Conservation (phyloP, 2,113 vertebrate species). For the Zeus faber region DNA sequence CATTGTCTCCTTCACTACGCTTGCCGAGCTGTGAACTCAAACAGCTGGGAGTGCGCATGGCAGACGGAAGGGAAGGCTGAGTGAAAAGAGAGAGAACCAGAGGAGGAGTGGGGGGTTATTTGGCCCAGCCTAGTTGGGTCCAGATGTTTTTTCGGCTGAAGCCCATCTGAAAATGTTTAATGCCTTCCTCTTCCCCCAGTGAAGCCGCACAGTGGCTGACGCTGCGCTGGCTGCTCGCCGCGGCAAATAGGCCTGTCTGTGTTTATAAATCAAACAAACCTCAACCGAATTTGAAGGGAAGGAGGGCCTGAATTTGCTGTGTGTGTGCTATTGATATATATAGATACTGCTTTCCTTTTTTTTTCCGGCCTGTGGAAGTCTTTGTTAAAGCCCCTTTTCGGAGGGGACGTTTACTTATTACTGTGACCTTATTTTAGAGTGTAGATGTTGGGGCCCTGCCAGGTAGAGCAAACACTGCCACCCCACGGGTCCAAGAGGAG, state of each 20-base stretch:
- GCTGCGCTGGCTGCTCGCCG: conserved; percentile 47
- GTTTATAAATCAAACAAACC: conserved; percentile 39
- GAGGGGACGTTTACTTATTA: too few relatives aligned
- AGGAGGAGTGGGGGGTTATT: conserved; percentile 9
- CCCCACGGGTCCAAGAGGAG: conserved; percentile 13
- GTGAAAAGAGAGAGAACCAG: neutral
- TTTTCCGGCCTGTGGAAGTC: neutral
- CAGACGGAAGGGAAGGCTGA: neutral
- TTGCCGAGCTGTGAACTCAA: conserved; percentile 26
- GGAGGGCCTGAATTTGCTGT: conserved; percentile 7
- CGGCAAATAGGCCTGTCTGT: conserved; percentile 43
- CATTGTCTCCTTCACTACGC: neutral
- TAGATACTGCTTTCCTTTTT: neutral
- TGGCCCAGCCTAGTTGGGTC: conserved; percentile 40
- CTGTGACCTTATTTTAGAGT: too few relatives aligned
- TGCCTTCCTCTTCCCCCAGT: conserved; percentile 51
- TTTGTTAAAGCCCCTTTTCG: too few relatives aligned
- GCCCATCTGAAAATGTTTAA: conserved; percentile 64
- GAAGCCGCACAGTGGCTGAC: conserved; percentile 49
- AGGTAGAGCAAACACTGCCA: conserved; percentile 23
- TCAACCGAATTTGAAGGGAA: conserved; percentile 18
- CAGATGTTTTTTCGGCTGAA: conserved; percentile 61
- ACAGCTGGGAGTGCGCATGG: conserved; percentile 39
- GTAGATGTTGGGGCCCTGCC: too few relatives aligned
- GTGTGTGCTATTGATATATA: neutral